A percentile compares a stretch with the other conserved stretches of the same genome.
Evolutionary conservation across 2,888 invertebrate species (phyloP).

Genomic region (Cheilosia urbana): DNA sequence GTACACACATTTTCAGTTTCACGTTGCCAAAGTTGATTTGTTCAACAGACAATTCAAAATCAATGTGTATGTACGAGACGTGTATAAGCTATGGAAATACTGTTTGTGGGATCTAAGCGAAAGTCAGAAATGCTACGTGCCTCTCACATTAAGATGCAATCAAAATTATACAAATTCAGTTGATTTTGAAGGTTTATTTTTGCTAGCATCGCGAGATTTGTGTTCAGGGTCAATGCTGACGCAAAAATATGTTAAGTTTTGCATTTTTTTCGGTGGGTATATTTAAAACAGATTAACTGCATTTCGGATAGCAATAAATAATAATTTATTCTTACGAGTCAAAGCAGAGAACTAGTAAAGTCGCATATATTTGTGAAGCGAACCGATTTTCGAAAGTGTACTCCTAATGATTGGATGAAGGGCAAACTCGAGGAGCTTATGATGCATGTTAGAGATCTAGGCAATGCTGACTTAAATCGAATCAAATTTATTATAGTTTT

Average conservation of each 20-base stretch:
- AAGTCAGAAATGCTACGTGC: not conserved
- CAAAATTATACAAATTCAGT: not conserved
- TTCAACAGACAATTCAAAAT: conserved; percentile 16
- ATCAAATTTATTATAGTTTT: too few species aligned
- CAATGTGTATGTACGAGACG: not conserved
- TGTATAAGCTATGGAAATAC: conserved; percentile 18
- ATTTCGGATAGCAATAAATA: not conserved
- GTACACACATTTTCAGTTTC: conserved; percentile 1
- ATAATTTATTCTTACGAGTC: not conserved
- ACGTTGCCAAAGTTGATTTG: conserved; percentile 30
- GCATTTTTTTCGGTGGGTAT: not conserved
- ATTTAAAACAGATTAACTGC: not conserved
- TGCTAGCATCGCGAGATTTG: not conserved
- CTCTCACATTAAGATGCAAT: conserved; percentile 13
- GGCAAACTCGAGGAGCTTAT: not conserved
- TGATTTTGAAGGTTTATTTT: not conserved
- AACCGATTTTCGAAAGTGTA: too few species aligned
- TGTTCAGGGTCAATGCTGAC: not conserved
- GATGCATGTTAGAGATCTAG: not conserved
- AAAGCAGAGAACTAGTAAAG: not conserved
- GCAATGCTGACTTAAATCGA: too few species aligned
- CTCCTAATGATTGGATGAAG: too few species aligned
- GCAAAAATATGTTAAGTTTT: not conserved
- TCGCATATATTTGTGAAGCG: not conserved
- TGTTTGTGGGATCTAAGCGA: not conserved